Percentiles rank a stretch among this genome's conserved stretches.
These are phyloP conservation scores for Cheilosia grossa DNA, from an alignment of 2,888 invertebrate species.

Conservation along the genomic window DNA sequence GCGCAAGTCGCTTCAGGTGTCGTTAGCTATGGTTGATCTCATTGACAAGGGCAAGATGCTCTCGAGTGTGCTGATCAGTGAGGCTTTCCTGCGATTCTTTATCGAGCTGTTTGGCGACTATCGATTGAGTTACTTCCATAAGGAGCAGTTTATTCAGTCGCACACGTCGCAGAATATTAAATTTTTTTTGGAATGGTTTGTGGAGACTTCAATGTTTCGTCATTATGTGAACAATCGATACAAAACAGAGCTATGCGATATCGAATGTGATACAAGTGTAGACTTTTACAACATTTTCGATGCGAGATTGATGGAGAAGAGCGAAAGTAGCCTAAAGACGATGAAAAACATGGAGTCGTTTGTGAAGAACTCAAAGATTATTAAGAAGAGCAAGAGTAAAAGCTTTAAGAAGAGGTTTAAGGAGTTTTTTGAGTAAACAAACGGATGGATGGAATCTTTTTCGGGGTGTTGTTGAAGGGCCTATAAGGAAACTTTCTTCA, in stretches of 20 bases:
- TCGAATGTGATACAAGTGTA: constrained; percentile 65
- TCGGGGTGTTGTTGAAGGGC: neutral
- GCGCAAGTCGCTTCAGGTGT: constrained; percentile 86
- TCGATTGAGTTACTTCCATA: constrained; percentile 85
- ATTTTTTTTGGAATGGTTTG: constrained; percentile 93
- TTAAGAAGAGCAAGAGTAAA: constrained; percentile 77
- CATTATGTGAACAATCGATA: constrained; percentile 83
- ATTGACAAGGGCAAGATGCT: constrained; percentile 77
- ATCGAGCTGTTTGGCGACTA: constrained; percentile 90
- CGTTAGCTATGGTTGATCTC: constrained; percentile 77
- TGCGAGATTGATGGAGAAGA: constrained; percentile 77
- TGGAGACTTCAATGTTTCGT: constrained; percentile 93
- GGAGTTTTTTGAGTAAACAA: constrained; percentile 74
- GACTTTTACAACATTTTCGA: constrained; percentile 77
- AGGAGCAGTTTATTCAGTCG: constrained; percentile 88
- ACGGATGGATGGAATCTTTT: neutral
- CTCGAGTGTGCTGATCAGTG: constrained; percentile 89
- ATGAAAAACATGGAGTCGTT: constrained; percentile 76
- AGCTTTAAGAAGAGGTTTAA: constrained; percentile 78
- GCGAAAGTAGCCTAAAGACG: constrained; percentile 76
- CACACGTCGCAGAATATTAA: constrained; percentile 87
- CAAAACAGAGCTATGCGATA: constrained; percentile 57
- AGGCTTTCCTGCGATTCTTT: constrained; percentile 91
- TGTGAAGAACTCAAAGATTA: constrained; percentile 77
- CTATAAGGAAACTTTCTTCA: neutral